A percentile compares a stretch with the other conserved stretches of the same genome.
Conservation (phyloP, 64 coral and sea anemone species). For the Actinia equina region DNA sequence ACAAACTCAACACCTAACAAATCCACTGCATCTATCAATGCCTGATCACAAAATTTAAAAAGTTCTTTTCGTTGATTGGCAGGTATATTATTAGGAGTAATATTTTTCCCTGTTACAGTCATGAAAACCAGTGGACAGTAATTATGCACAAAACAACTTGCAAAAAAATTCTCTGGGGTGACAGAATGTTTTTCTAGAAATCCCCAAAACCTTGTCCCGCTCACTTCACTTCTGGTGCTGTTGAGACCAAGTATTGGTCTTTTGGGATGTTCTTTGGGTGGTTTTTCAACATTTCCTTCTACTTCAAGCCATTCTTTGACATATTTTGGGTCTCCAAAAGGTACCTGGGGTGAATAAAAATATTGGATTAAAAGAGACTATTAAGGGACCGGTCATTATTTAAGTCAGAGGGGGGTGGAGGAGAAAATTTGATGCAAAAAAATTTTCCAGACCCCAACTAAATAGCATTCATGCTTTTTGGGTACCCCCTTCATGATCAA, state of each 20-base stretch:
- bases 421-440: too few relatives aligned
- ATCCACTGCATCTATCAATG: constrained; percentile 52
- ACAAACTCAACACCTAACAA: constrained; percentile 51
- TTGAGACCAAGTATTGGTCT: constrained; percentile 68
- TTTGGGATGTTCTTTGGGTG: constrained; percentile 69
- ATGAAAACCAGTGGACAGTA: constrained; percentile 90
- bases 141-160: constrained; percentile 83
- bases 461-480: too few relatives aligned
- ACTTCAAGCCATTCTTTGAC: constrained; percentile 87
- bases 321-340: constrained; percentile 85
- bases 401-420: too few relatives aligned
- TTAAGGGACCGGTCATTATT: too few relatives aligned
- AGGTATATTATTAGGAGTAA: constrained; percentile 64
- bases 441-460: too few relatives aligned
- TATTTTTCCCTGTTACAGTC: constrained; percentile 66
- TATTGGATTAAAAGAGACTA: too few relatives aligned
- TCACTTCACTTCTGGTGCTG: constrained; percentile 79
- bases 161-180: constrained; percentile 65
- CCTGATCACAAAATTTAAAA: constrained; percentile 48
- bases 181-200: constrained; percentile 67
- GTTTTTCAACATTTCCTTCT: constrained; percentile 58
- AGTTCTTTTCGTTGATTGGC: constrained; percentile 39
- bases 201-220: constrained; percentile 83
- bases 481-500: too few relatives aligned
- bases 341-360: constrained; percentile 29